Percentiles rank a stretch among this genome's conserved stretches.
phyloP scores from a whole-genome alignment of 2,113 vertebrate genomes.

The Antechinus stuartii region DNA sequence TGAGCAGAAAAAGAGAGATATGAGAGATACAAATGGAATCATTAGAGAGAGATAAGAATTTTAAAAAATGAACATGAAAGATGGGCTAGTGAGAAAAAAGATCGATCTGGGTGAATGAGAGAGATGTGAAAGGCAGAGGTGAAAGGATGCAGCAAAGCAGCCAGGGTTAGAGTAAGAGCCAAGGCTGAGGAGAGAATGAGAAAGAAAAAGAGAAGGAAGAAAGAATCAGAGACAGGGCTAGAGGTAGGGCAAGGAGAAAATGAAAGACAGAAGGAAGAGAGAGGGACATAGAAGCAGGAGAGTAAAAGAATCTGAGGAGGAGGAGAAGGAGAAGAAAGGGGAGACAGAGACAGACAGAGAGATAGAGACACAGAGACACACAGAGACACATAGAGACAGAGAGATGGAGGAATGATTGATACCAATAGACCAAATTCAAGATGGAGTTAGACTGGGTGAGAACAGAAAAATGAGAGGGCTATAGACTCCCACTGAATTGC shows the following conservation, averaged over 20 bases:
- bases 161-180: neutral
- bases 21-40: neutral
- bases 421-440: neutral
- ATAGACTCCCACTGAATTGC: neutral
- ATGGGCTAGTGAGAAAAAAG: neutral
- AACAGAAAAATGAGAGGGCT: neutral
- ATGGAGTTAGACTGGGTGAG: neutral
- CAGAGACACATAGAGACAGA: no score
- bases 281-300: no score
- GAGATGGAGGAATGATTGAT: neutral
- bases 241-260: neutral
- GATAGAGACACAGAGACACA: no score
- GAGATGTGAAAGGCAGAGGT: neutral
- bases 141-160: neutral
- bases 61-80: neutral
- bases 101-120: neutral
- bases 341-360: no score
- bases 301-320: no score
- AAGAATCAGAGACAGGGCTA: neutral
- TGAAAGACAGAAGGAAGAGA: neutral
- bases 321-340: no score
- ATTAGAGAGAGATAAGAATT: neutral
- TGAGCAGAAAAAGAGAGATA: neutral
- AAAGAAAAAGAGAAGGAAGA: neutral
- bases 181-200: neutral